Base-by-base conservation (phyloP, 64 coral and sea anemone genomes). In the Stichodactyla helianthus region DNA sequence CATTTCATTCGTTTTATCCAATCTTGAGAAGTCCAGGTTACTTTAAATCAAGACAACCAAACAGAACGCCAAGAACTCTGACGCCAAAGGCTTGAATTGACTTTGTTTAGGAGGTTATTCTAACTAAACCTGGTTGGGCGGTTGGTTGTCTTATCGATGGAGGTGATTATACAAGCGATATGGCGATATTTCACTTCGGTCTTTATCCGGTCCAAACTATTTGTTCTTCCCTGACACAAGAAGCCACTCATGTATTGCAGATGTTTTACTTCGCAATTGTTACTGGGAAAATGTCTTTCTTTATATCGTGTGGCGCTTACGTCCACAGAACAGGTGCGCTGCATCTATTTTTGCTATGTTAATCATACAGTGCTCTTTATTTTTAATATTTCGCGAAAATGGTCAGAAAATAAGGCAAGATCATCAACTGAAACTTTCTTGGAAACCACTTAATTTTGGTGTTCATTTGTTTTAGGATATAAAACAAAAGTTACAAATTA, bases 231-330 rank as follows among this genome's bases (percentile, higher is more conserved):
- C 53, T 81, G 78, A 81, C 78, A 81, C 78, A 81, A 81, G 53
- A 81, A 81, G 15, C 78, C 78, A 81, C 78, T 81, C 53, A 14
- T 81, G 53, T 9, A n/a, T 0, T 81, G 78, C 78, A 81, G 78
- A 81, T 81, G 78, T 81, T 81, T 81, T 54, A n/a, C 78, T 81
- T 52, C 53, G 52, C 78, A 81, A 81, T 44, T 81, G 78, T 20
- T 81, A 81, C 53, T 81, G 78, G 78, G 50, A 52, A 54, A 79
- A 18, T 18, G 7, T 51, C 14, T 52, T 20, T 52, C 6, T 74
- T 9, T 74, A 27, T 31, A 26, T 74, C 12, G 8, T 12, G 3
- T 9, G 6, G 23, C 8, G 62, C 5, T 65, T 65, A 65, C 19
- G 62, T n/a, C 22, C 62, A 26, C 68, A 19, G 12, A 74, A 27